Conservation (phyloP, 1,140 invertebrate species). For the Apocrypta bakeri region DNA sequence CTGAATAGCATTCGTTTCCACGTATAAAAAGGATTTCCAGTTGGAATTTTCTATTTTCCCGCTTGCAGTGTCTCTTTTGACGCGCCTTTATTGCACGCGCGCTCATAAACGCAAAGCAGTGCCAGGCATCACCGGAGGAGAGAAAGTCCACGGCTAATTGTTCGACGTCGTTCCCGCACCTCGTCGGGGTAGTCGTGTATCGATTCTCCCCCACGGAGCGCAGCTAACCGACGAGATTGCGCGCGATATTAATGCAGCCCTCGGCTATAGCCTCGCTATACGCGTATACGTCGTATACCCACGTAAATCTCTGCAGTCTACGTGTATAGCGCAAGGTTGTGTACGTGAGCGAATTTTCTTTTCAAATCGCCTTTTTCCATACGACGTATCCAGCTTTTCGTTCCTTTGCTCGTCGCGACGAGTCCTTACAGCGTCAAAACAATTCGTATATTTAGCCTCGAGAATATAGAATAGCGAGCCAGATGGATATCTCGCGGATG, state of each 20-base stretch:
- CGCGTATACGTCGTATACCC: neutral
- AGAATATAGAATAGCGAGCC: too few relatives aligned
- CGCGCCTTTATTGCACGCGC: too few relatives aligned
- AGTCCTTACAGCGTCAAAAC: too few relatives aligned
- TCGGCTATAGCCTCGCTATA: neutral
- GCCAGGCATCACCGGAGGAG: neutral
- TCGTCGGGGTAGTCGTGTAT: neutral
- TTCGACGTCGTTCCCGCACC: neutral
- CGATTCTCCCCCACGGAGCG: neutral
- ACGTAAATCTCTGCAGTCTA: too few relatives aligned
- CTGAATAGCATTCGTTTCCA: too few relatives aligned
- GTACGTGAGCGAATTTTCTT: too few relatives aligned
- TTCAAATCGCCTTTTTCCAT: too few relatives aligned
- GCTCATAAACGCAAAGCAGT: too few relatives aligned
- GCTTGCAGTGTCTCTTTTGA: slow-evolving; percentile 31
- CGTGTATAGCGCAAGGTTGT: neutral
- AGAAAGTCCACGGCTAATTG: slow-evolving; percentile 16
- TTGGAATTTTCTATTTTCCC: slow-evolving; percentile 11
- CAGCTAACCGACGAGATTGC: slow-evolving; percentile 12
- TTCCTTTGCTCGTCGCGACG: too few relatives aligned
- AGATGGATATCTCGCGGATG: too few relatives aligned
- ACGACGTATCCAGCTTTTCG: too few relatives aligned
- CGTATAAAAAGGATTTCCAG: slow-evolving; percentile 8
- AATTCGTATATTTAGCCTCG: too few relatives aligned
- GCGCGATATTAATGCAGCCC: slow-evolving; percentile 24